These are phyloP conservation scores for Sinonovacula constricta DNA, from an alignment of 1,140 invertebrate genomes.

Conservation along the genomic window DNA sequence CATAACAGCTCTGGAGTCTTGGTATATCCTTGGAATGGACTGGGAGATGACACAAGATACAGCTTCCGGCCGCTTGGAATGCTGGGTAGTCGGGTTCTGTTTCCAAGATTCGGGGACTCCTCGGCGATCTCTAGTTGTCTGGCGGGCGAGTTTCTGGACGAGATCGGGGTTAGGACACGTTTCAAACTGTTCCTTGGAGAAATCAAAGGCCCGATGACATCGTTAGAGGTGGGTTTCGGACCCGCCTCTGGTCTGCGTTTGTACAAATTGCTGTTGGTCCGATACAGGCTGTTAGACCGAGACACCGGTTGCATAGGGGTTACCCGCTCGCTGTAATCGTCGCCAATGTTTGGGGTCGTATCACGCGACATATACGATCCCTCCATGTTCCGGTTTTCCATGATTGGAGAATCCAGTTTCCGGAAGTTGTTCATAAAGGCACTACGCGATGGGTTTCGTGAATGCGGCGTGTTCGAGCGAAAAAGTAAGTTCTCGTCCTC, in stretches of 20 bases:
- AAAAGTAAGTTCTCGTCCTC: conserved; percentile 37
- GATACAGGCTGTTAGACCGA: conserved; percentile 36
- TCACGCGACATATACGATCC: conserved; percentile 50
- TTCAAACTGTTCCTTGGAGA: conserved; percentile 34
- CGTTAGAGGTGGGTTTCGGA: conserved; percentile 1
- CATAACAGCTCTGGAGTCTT: background rate
- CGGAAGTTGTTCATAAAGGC: conserved; percentile 12
- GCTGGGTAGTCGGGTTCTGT: conserved; percentile 42
- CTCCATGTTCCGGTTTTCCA: conserved; percentile 40
- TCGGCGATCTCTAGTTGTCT: conserved; percentile 13
- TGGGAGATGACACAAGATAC: conserved; percentile 30
- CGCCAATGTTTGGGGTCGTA: conserved; percentile 32
- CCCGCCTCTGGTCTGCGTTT: conserved; percentile 36
- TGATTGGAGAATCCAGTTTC: conserved; percentile 26
- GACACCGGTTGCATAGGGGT: conserved; percentile 6
- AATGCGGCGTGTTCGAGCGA: conserved; percentile 34
- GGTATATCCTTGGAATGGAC: conserved; percentile 26
- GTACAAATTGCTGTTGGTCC: conserved; percentile 41
- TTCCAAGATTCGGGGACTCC: conserved; percentile 8
- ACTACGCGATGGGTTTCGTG: conserved; percentile 20
- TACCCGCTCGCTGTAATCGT: conserved; percentile 15
- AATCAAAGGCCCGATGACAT: conserved; percentile 22
- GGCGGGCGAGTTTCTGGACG: conserved; percentile 22
- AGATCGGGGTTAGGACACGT: conserved; percentile 46
- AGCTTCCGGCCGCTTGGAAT: conserved; percentile 49